phyloP scores from a whole-genome alignment of 2,113 vertebrate genomes.

The Sceloporus tristichus region DNA sequence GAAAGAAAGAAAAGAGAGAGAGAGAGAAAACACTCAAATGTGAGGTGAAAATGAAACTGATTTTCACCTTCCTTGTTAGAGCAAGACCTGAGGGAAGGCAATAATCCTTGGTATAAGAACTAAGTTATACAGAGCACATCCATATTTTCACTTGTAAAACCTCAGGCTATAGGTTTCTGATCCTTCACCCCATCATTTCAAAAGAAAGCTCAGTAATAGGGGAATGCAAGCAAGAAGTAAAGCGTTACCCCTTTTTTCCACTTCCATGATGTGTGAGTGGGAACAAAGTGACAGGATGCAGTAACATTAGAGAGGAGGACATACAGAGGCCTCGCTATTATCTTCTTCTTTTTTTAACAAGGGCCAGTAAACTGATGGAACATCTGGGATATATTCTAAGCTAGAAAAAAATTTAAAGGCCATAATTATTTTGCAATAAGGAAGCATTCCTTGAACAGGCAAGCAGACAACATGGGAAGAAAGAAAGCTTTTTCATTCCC shows the following conservation, averaged over 20 bases:
- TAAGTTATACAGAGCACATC: neutral
- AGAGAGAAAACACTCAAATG: no score
- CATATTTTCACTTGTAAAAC: neutral
- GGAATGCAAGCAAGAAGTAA: neutral
- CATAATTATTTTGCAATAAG: neutral
- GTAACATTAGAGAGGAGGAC: neutral
- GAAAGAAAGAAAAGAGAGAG: no score
- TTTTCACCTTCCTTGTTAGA: neutral
- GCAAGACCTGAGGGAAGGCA: neutral
- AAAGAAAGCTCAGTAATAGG: neutral
- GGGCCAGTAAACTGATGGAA: constrained; percentile 16
- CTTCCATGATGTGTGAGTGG: neutral
- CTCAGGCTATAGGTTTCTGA: neutral
- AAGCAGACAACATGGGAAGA: neutral
- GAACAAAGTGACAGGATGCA: neutral
- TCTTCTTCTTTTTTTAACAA: neutral
- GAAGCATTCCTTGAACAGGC: neutral
- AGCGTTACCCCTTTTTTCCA: neutral
- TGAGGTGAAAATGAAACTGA: no score
- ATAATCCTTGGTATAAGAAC: neutral
- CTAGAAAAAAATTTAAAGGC: constrained; percentile 20
- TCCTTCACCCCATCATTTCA: neutral
- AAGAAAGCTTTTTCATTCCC: constrained; percentile 17
- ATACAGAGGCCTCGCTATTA: neutral
- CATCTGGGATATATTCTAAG: constrained; percentile 42